Conservation (phyloP, 2,888 invertebrate genomes). For the Drosophila prolongata region DNA sequence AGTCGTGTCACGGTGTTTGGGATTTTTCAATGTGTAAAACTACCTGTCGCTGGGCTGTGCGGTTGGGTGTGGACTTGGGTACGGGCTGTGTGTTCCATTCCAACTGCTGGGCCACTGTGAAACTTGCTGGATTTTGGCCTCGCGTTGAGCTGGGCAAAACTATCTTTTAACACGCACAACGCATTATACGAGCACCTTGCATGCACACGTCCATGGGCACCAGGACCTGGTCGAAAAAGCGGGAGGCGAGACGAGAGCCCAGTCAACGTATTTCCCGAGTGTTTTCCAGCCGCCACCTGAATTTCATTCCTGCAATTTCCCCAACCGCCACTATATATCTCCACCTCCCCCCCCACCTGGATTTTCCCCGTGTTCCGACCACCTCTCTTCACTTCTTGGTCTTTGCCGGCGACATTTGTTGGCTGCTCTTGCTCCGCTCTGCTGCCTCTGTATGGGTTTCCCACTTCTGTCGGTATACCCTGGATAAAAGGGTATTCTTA, state of each 20-base stretch:
- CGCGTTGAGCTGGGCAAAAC: constrained; percentile 74
- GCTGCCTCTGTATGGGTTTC: constrained; percentile 23
- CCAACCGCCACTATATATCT: constrained; percentile 32
- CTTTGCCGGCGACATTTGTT: constrained; percentile 72
- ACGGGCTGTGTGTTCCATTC: constrained; percentile 11
- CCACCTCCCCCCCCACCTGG: neutral
- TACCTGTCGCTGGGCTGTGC: constrained; percentile 66
- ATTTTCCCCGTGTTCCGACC: constrained; percentile 25
- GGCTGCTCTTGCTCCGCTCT: constrained; percentile 35
- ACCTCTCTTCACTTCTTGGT: constrained; percentile 44
- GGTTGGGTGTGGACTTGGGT: constrained; percentile 21
- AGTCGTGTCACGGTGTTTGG: constrained; percentile 74
- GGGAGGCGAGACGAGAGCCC: constrained; percentile 9
- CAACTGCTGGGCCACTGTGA: constrained; percentile 46
- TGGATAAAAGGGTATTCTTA: constrained; percentile 1
- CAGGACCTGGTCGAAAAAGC: constrained; percentile 19
- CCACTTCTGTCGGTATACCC: constrained; percentile 18
- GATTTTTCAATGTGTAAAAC: constrained; percentile 80
- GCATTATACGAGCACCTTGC: constrained; percentile 79
- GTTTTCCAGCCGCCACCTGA: constrained; percentile 56
- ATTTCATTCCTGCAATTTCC: constrained; percentile 61
- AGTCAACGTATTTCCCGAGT: constrained; percentile 45
- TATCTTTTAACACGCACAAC: constrained; percentile 81
- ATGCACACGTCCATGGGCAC: constrained; percentile 60
- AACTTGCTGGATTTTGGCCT: constrained; percentile 58